Percentiles rank a stretch among this genome's conserved stretches.
phyloP scores from a whole-genome alignment of 2,797 vertebrate species.

The Chaetophractus vellerosus region DNA sequence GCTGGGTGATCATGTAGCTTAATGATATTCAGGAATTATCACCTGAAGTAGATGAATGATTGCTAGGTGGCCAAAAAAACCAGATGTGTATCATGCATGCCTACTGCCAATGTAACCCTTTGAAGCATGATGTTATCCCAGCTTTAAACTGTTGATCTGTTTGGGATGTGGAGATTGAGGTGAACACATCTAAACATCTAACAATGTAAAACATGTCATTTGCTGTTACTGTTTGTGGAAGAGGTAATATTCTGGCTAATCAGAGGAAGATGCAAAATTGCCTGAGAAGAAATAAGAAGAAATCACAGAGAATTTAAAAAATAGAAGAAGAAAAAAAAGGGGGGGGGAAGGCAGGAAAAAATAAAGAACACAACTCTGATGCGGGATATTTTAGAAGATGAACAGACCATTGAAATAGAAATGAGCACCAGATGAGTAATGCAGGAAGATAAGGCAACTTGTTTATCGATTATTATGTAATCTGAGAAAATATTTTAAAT shows the following conservation, averaged over 20 bases:
- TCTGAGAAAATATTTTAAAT: conserved; percentile 46
- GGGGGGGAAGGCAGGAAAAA: too few species aligned
- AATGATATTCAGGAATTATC: background rate
- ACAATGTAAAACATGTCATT: background rate
- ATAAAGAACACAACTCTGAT: background rate
- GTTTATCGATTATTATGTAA: background rate
- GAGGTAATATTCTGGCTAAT: background rate
- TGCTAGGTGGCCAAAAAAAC: background rate
- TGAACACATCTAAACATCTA: background rate
- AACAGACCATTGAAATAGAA: background rate
- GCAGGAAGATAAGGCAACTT: background rate
- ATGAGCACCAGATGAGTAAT: background rate
- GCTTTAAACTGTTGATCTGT: background rate
- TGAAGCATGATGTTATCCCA: background rate
- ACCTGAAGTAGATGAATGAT: background rate
- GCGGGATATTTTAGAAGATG: background rate
- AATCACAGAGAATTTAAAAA: background rate
- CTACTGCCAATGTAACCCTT: background rate
- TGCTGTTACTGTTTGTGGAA: background rate
- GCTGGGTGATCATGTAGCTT: background rate
- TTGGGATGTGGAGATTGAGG: background rate
- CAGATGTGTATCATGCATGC: background rate
- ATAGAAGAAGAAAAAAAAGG: background rate
- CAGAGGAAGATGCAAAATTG: background rate
- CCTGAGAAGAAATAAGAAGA: background rate